phyloP scores from a whole-genome alignment of 53 echinoderm and acorn worm species.

The Luidia sarsii region DNA sequence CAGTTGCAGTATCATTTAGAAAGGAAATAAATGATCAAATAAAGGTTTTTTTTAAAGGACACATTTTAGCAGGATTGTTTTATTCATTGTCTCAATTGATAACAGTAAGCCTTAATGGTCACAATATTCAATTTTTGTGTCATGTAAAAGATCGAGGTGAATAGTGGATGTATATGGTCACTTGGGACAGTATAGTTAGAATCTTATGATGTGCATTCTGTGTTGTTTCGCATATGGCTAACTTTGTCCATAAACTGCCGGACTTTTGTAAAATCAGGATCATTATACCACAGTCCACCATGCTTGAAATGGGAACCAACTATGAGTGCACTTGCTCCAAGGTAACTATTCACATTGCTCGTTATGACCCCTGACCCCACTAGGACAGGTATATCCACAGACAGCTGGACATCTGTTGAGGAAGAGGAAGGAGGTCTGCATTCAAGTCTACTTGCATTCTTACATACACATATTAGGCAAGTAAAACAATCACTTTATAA shows the following conservation, averaged over 20 bases:
- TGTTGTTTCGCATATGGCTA: slow-evolving; percentile 9
- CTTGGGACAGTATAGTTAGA: not conserved
- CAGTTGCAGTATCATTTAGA: no score
- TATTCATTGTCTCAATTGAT: no score
- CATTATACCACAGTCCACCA: slow-evolving; percentile 62
- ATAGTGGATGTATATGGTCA: no score
- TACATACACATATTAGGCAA: no score
- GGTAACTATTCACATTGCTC: slow-evolving; percentile 69
- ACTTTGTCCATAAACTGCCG: slow-evolving; percentile 72
- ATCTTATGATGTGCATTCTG: not conserved
- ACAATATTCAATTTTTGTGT: no score
- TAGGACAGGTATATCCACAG: slow-evolving; percentile 78
- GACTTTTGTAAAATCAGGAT: slow-evolving; percentile 71
- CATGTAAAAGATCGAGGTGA: no score
- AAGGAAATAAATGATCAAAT: no score
- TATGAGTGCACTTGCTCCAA: slow-evolving; percentile 82
- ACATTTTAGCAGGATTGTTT: no score
- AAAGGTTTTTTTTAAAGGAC: no score
- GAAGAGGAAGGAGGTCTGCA: not conserved
- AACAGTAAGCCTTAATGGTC: no score
- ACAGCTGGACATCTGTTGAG: slow-evolving; percentile 73
- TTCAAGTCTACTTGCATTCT: no score
- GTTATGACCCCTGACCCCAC: slow-evolving; percentile 89
- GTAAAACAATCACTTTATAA: no score
- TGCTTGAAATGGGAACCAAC: slow-evolving; percentile 95